Conservation (phyloP, 2,888 invertebrate species). For the Leptothorax acervorum region DNA sequence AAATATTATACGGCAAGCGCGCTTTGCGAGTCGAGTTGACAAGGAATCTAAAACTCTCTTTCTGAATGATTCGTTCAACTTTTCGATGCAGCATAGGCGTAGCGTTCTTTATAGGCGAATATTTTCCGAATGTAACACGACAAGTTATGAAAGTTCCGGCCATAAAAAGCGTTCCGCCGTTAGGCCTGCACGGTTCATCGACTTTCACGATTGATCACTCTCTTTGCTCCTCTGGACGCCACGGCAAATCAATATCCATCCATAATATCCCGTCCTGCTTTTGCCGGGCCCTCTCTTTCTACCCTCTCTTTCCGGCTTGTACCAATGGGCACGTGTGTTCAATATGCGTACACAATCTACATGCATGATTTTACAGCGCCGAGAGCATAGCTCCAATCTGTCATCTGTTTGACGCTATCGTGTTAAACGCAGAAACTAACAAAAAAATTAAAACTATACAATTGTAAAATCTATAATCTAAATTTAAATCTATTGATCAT, state of each 20-base stretch:
- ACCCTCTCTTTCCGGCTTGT: conserved; percentile 34
- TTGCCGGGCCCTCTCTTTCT: conserved; percentile 13
- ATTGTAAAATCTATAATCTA: neutral
- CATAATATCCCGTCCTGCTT: conserved; percentile 50
- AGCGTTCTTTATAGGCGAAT: neutral
- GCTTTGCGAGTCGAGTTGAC: neutral
- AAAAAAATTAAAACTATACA: neutral
- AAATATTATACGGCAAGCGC: neutral
- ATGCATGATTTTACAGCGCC: conserved; percentile 16
- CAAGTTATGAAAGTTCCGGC: conserved; percentile 39
- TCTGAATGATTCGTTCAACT: conserved; percentile 31
- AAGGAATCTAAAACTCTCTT: neutral
- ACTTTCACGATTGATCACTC: conserved; percentile 70
- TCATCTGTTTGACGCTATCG: neutral
- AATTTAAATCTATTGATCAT: neutral
- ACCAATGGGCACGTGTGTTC: neutral
- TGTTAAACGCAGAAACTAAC: neutral
- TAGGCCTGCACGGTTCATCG: conserved; percentile 61
- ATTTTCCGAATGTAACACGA: conserved; percentile 23
- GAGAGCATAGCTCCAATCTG: neutral
- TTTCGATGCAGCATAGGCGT: conserved; percentile 2
- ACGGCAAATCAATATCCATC: conserved; percentile 67
- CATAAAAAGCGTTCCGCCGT: conserved; percentile 44
- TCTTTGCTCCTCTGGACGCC: conserved; percentile 61
- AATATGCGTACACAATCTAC: neutral